Conservation (phyloP, 2,113 vertebrate species). For the Bostrychus sinensis region DNA sequence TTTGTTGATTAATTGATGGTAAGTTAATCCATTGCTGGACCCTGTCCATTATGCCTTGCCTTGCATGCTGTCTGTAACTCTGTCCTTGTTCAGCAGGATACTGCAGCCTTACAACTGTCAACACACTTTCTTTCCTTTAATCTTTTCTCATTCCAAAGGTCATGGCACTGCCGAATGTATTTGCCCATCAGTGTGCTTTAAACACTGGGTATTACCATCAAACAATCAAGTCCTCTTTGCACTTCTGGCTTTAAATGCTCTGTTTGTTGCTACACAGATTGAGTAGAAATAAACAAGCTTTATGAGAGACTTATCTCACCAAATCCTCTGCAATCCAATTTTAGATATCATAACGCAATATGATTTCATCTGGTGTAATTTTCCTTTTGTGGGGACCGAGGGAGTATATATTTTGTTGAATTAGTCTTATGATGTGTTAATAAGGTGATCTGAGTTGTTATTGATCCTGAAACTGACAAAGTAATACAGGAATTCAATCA, state of each 20-base stretch:
- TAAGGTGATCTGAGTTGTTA: background rate
- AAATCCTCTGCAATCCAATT: conserved; percentile 71
- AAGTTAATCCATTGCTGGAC: conserved; percentile 19
- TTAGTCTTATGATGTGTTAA: background rate
- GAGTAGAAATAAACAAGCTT: conserved; percentile 57
- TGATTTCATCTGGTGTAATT: conserved; percentile 41
- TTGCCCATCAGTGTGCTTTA: conserved; percentile 7
- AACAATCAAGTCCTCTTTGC: conserved; percentile 41
- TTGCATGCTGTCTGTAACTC: background rate
- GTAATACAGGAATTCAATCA: conserved; percentile 22
- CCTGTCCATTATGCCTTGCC: background rate
- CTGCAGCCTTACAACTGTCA: background rate
- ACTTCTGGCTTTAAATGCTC: conserved; percentile 46
- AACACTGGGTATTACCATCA: conserved; percentile 22
- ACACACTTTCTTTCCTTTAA: conserved; percentile 28
- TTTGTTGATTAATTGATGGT: conserved; percentile 1
- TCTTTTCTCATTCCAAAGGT: conserved; percentile 35
- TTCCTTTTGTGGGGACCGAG: conserved; percentile 26
- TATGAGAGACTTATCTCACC: conserved; percentile 51
- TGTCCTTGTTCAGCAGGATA: background rate
- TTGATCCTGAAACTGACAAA: background rate
- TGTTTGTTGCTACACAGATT: conserved; percentile 33
- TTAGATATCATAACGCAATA: conserved; percentile 31
- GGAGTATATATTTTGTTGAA: conserved; percentile 15
- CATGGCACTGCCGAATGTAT: conserved; percentile 13